Evolutionary conservation across 2,888 invertebrate genomes (phyloP).

Genomic region (Shargacucullia verbasci): DNA sequence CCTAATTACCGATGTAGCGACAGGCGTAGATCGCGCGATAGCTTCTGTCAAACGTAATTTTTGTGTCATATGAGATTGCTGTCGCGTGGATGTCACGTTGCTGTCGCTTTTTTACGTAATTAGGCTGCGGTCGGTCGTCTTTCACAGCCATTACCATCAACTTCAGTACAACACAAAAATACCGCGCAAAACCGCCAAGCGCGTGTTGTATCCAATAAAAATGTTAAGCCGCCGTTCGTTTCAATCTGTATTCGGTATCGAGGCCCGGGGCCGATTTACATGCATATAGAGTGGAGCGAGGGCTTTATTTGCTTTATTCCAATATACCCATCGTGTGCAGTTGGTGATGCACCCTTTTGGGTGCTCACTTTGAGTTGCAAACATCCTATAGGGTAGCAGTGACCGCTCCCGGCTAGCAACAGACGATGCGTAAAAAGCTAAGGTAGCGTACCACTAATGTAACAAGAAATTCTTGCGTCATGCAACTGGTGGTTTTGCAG

Average conservation of each 20-base stretch:
- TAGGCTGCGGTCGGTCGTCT: too few relatives aligned
- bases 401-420: constrained; percentile 47
- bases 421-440: constrained; percentile 20
- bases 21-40: too few relatives aligned
- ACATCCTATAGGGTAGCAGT: constrained; percentile 42
- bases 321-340: constrained; percentile 67
- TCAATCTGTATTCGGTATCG: constrained; percentile 81
- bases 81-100: too few relatives aligned
- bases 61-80: too few relatives aligned
- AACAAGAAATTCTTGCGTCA: neutral
- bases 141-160: too few relatives aligned
- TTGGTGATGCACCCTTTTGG: constrained; percentile 60
- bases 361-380: constrained; percentile 66
- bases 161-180: constrained; percentile 42
- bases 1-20: too few relatives aligned
- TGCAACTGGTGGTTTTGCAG: constrained; percentile 26
- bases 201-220: constrained; percentile 76
- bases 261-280: constrained; percentile 78
- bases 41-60: too few relatives aligned
- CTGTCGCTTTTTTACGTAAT: too few relatives aligned
- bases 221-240: constrained; percentile 79
- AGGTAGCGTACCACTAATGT: constrained; percentile 16
- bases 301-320: constrained; percentile 76
- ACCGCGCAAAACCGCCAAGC: constrained; percentile 43
- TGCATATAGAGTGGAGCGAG: constrained; percentile 76